Base-by-base conservation (phyloP, 2,888 invertebrate genomes). In the Pimpla rufipes region DNA sequence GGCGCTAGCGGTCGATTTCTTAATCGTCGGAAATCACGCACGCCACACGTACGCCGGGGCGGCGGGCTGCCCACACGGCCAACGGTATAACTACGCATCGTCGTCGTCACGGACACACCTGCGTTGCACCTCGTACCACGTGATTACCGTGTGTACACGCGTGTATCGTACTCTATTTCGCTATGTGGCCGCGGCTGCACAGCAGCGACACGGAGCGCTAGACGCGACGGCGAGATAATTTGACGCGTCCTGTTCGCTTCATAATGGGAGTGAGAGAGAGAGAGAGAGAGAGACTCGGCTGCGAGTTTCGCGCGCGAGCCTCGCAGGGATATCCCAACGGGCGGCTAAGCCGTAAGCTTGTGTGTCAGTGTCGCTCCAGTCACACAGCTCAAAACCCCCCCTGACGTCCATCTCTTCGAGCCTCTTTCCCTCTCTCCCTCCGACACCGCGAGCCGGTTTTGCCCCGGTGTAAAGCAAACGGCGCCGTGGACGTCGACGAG, bases 1-100 rank as follows among this genome's bases (percentile, higher is more conserved):
- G 29, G 40, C 42, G 55, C n/a, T 57, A 16, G 21, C 79, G 79
- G 57, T 79, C 73, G 79, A 79, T 79, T 71, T 73, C 57, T 66
- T 79, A 79, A 79, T 79, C 64, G 79, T 73, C 66, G 35, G 45
- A 42, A 23, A 73, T 45, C 79, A 73, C 79, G 79, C 66, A 79
- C 45, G 57, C 23, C 40, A 18, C 23, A 10, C 29, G 29, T 35
- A 11, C 16, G 18, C 13, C 13, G 29, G n/a, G 16, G 35, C 11
- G 3, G 29, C 29, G 3, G 5, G 3, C 29, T 5, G n/a, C 13
- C 42, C 6, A 42, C 16, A 10, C n/a, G 37, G 35, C 21, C 10
- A n/a, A 52, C 37, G 35, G 18, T 52, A 52, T 40, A 52, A 6
- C 52, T 21, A 55, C 70, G 50, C 55, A 55, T 8, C 52, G n/a